Evolutionary conservation across 1,140 invertebrate genomes (phyloP).

Genomic region (Galleria mellonella): DNA sequence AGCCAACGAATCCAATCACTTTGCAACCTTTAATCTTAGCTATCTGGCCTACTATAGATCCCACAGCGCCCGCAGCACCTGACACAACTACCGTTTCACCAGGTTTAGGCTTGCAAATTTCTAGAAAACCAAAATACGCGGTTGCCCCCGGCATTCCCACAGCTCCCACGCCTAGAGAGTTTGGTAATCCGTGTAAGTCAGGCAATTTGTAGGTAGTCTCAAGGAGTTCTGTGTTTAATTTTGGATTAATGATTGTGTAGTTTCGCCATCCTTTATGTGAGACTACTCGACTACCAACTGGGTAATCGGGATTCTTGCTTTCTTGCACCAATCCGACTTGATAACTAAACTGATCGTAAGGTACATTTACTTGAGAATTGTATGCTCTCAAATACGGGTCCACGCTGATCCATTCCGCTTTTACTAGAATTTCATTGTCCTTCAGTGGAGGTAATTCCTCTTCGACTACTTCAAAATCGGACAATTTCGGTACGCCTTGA

Average conservation of each 20-base stretch:
- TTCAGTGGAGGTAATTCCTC: constrained; percentile 54
- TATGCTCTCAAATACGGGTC: constrained; percentile 71
- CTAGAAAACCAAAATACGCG: constrained; percentile 83
- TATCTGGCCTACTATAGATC: constrained; percentile 83
- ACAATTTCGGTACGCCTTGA: constrained; percentile 49
- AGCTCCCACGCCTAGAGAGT: constrained; percentile 36
- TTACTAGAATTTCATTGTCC: constrained; percentile 60
- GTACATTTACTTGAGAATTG: constrained; percentile 17
- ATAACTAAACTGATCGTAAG: constrained; percentile 57
- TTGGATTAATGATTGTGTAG: constrained; percentile 38
- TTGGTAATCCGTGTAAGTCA: constrained; percentile 36
- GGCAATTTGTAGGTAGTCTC: constrained; percentile 33
- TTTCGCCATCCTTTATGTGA: constrained; percentile 76
- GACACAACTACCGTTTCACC: constrained; percentile 82
- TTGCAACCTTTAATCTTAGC: constrained; percentile 81
- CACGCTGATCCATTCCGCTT: constrained; percentile 71
- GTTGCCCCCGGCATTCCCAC: constrained; percentile 73
- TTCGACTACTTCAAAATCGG: constrained; percentile 60
- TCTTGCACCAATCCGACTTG: constrained; percentile 52
- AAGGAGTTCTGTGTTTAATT: background rate
- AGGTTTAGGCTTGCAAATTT: constrained; percentile 80
- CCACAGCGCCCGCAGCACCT: constrained; percentile 81
- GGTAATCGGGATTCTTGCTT: constrained; percentile 53
- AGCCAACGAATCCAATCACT: constrained; percentile 84
- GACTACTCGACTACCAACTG: constrained; percentile 73